Evolutionary conservation across 2,888 invertebrate genomes (phyloP).

Genomic region (Tupiocoris notatus): DNA sequence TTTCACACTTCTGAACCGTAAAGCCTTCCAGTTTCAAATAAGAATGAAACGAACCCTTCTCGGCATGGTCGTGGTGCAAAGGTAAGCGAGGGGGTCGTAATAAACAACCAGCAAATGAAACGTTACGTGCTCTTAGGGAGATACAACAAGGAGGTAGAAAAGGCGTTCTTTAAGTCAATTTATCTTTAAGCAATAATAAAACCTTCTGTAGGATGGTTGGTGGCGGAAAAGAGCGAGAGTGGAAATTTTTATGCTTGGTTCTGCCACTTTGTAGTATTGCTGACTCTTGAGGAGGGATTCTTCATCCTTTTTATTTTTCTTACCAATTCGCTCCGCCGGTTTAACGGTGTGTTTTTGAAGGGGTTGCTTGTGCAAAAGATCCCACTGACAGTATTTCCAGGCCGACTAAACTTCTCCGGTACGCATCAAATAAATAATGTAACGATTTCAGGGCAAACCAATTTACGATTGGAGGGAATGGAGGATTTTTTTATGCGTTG

Average conservation of each 20-base stretch:
- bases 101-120: slow-evolving; percentile 34
- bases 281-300: not conserved
- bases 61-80: too few species aligned
- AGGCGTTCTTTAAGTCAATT: slow-evolving; percentile 18
- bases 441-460: too few species aligned
- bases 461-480: too few species aligned
- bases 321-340: not conserved
- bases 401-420: not conserved
- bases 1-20: not conserved
- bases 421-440: not conserved
- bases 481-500: too few species aligned
- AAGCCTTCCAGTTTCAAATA: slow-evolving; percentile 5
- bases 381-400: not conserved
- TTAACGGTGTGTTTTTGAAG: not conserved
- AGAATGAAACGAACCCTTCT: slow-evolving; percentile 22
- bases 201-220: slow-evolving; percentile 7
- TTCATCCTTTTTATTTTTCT: not conserved
- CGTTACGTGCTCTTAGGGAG: not conserved
- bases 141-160: not conserved
- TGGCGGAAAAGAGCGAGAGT: not conserved
- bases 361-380: not conserved
- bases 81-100: not conserved
- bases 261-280: not conserved
- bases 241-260: slow-evolving; percentile 8
- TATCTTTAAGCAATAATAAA: slow-evolving; percentile 26